These are phyloP conservation scores for Parnassius glacialis DNA, from an alignment of 2,888 invertebrate genomes.

Conservation along the genomic window DNA sequence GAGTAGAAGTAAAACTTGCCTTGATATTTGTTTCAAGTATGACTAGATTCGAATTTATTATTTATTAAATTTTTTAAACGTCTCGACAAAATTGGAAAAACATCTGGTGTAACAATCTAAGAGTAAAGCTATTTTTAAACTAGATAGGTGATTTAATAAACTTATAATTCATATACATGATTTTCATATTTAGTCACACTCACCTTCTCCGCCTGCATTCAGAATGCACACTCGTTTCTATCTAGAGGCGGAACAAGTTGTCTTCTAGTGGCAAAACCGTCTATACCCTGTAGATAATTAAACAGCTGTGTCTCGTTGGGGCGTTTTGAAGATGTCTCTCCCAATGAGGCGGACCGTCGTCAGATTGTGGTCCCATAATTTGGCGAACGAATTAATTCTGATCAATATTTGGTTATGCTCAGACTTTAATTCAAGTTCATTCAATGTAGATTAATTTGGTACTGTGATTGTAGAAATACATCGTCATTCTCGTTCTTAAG, in stretches of 20 bases:
- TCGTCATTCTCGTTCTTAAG: too few species aligned
- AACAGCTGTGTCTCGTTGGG: conserved; percentile 58
- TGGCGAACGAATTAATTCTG: conserved; percentile 23
- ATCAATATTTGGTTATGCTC: conserved; percentile 22
- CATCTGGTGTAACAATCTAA: too few species aligned
- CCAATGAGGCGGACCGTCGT: conserved; percentile 27
- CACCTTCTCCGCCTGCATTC: conserved; percentile 32
- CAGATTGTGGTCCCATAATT: conserved; percentile 17
- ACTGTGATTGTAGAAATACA: not conserved
- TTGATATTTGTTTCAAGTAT: too few species aligned
- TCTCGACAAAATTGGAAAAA: too few species aligned
- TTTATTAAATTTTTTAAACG: too few species aligned
- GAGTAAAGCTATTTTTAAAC: too few species aligned
- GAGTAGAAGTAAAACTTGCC: too few species aligned
- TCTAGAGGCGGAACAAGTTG: conserved; percentile 55
- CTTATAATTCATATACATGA: too few species aligned
- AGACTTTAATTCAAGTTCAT: conserved; percentile 7
- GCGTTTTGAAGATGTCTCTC: conserved; percentile 39
- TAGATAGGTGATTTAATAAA: too few species aligned
- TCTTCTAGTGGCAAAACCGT: conserved; percentile 53
- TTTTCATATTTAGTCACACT: too few species aligned
- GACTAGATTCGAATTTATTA: too few species aligned
- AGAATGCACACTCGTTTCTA: conserved; percentile 30
- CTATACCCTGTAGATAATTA: conserved; percentile 67
- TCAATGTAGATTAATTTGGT: not conserved